Evolutionary conservation across 2,113 vertebrate species (phyloP).

Genomic region (Bagarius yarrelli): DNA sequence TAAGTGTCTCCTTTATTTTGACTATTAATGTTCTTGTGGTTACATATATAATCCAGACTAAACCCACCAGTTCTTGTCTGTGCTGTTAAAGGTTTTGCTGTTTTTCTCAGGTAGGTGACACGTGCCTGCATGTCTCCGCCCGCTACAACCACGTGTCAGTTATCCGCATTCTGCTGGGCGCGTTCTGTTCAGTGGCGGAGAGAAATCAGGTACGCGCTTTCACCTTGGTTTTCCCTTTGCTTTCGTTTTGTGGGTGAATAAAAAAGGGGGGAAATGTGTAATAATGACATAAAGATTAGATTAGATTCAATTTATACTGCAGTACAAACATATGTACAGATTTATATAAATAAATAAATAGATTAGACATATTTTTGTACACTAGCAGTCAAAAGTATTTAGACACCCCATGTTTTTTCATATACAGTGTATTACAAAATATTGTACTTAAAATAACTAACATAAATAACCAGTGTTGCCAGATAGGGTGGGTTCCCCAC

Average conservation of each 20-base stretch:
- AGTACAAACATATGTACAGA: too few relatives aligned
- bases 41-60: not conserved
- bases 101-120: slow-evolving; percentile 82
- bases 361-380: too few relatives aligned
- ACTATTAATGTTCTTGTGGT: not conserved
- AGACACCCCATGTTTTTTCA: too few relatives aligned
- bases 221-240: too few relatives aligned
- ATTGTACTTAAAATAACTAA: too few relatives aligned
- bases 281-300: not conserved
- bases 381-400: too few relatives aligned
- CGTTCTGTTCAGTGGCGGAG: slow-evolving; percentile 93
- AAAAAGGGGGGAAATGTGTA: not conserved
- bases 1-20: not conserved
- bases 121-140: slow-evolving; percentile 89
- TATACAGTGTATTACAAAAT: too few relatives aligned
- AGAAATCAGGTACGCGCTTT: slow-evolving; percentile 89
- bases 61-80: not conserved
- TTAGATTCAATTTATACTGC: too few relatives aligned
- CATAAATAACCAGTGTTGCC: too few relatives aligned
- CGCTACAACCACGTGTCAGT: slow-evolving; percentile 93
- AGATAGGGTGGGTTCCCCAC: too few relatives aligned
- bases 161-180: slow-evolving; percentile 87
- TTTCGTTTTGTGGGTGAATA: not conserved
- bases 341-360: too few relatives aligned
- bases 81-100: not conserved